phyloP scores from a whole-genome alignment of 2,888 invertebrate genomes.

The Priapulus caudatus region DNA sequence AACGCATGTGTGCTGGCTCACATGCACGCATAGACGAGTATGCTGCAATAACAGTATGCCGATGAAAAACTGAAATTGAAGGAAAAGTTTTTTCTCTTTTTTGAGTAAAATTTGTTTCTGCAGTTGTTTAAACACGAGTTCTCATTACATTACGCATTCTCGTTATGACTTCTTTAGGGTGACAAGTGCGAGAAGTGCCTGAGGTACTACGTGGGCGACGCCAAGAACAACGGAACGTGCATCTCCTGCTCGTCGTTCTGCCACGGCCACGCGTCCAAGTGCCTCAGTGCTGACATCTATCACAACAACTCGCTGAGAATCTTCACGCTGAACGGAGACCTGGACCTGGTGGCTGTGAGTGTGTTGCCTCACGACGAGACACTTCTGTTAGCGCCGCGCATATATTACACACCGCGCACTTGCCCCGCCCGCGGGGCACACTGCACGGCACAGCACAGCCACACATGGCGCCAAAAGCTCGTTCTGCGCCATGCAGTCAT shows the following conservation, averaged over 20 bases:
- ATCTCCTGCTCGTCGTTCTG: constrained; percentile 77
- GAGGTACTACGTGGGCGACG: constrained; percentile 81
- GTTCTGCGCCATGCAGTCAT: too few relatives aligned
- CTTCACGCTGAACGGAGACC: not conserved
- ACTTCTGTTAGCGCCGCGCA: not conserved
- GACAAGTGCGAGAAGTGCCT: constrained; percentile 81
- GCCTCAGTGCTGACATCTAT: constrained; percentile 16
- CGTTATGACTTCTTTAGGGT: too few relatives aligned
- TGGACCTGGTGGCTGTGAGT: not conserved
- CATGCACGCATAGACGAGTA: too few relatives aligned
- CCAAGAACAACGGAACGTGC: constrained; percentile 65
- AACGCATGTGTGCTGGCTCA: too few relatives aligned
- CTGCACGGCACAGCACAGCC: not conserved
- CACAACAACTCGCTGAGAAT: constrained; percentile 1
- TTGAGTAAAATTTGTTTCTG: too few relatives aligned
- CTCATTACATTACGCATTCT: too few relatives aligned
- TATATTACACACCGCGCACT: not conserved
- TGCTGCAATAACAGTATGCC: too few relatives aligned
- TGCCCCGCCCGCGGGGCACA: not conserved
- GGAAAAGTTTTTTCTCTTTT: too few relatives aligned
- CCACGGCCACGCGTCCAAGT: constrained; percentile 59
- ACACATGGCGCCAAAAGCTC: too few relatives aligned
- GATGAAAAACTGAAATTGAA: too few relatives aligned
- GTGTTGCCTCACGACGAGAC: not conserved
- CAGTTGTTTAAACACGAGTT: too few relatives aligned